Conservation (phyloP, 1,140 invertebrate species). For the Drosophila elegans region DNA sequence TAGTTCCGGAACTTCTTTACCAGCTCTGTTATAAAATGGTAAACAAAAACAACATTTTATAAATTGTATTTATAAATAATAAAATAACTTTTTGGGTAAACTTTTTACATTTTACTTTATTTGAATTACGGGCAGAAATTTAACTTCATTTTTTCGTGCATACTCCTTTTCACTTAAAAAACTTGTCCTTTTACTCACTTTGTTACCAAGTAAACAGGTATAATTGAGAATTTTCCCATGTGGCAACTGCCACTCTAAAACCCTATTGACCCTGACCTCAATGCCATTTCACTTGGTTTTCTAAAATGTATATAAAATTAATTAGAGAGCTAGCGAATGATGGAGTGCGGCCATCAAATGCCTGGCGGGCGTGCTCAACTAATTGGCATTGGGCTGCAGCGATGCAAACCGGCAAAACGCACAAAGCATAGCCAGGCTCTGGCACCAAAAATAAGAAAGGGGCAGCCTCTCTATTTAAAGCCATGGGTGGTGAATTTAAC, state of each 20-base stretch:
- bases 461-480: not conserved
- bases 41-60: not conserved
- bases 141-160: not conserved
- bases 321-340: slow-evolving; percentile 58
- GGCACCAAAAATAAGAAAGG: not conserved
- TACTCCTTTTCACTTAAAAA: not conserved
- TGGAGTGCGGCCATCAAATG: slow-evolving; percentile 26
- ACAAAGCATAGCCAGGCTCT: slow-evolving; percentile 38
- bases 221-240: slow-evolving; percentile 58
- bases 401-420: slow-evolving; percentile 57
- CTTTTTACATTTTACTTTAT: not conserved
- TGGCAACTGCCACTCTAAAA: slow-evolving; percentile 44
- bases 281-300: slow-evolving; percentile 28
- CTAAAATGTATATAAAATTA: slow-evolving; percentile 63
- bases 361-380: slow-evolving; percentile 50
- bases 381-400: slow-evolving; percentile 71
- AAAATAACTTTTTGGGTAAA: not conserved
- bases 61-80: not conserved
- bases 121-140: not conserved
- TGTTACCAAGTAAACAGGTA: slow-evolving; percentile 24
- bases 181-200: slow-evolving; percentile 15
- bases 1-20: slow-evolving; percentile 92
- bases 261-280: slow-evolving; percentile 61
- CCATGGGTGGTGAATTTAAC: too few relatives aligned
- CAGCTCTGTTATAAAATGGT: slow-evolving; percentile 86